Evolutionary conservation across 2,888 invertebrate species (phyloP).

Genomic region (Temnothorax rugatulus): DNA sequence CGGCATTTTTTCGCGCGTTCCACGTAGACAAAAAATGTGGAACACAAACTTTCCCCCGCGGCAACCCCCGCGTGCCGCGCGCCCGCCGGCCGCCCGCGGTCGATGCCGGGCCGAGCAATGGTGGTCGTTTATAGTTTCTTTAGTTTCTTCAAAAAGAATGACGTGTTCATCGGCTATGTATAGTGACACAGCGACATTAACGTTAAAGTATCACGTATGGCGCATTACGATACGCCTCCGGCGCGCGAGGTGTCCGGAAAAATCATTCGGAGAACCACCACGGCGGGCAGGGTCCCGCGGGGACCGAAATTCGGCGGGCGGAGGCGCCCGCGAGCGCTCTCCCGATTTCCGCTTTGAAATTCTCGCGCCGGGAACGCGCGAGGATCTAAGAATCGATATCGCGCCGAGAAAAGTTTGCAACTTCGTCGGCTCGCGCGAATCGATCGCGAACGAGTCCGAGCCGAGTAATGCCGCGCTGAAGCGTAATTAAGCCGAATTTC

Average conservation of each 20-base stretch:
- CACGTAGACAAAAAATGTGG: conserved; percentile 64
- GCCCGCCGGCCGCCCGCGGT: conserved; percentile 46
- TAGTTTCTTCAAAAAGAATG: conserved; percentile 84
- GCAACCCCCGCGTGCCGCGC: conserved; percentile 39
- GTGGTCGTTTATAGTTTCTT: conserved; percentile 80
- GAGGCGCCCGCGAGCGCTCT: not conserved
- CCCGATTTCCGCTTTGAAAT: conserved; percentile 31
- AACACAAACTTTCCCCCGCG: conserved; percentile 68
- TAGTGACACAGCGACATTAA: conserved; percentile 80
- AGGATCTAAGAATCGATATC: conserved; percentile 40
- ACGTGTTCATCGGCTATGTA: conserved; percentile 83
- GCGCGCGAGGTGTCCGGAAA: conserved; percentile 38
- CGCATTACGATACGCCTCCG: conserved; percentile 51
- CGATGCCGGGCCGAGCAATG: conserved; percentile 67
- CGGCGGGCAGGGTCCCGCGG: not conserved
- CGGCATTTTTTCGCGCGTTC: conserved; percentile 52
- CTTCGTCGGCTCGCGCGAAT: conserved; percentile 22
- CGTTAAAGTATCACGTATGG: conserved; percentile 76
- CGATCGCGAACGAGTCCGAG: conserved; percentile 36
- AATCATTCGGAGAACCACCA: not conserved
- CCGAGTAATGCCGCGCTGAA: conserved; percentile 5
- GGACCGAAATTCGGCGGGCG: not conserved
- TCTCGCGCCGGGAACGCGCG: conserved; percentile 23
- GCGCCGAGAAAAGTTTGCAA: conserved; percentile 23
- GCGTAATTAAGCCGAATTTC: conserved; percentile 34